Evolutionary conservation across 2,888 invertebrate genomes (phyloP), one percentile per base, ranked within the genome.

Genomic region (Arenicola marina): DNA sequence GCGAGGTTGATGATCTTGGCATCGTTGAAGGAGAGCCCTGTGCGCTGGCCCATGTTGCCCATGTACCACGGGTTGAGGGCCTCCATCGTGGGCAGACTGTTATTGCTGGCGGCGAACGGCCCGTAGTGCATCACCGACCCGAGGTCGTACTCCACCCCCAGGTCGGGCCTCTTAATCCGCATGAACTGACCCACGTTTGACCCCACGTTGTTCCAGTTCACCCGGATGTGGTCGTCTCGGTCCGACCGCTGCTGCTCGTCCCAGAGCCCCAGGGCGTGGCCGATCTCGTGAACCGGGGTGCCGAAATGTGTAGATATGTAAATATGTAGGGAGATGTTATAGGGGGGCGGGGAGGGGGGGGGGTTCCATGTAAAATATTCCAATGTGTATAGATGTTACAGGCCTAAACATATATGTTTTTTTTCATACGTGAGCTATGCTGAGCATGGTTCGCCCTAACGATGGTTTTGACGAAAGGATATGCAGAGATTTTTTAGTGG

Each of bases 1-100:
- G 68, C 63, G n/a, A 31, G 26, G 56, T 72, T 72, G 60, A 72
- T 61, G 57, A 65, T 51, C 46, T 63, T 67, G 33, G 60, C 63
- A 51, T 72, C 72, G 11, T 61, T 46, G 56, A 59, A 72, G 1
- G 72, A 72, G 21, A 72, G 51, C 1, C 69, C 68, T 1, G 65
- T 64, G 33, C 71, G 59, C 59, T 72, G 72, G 2, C 72, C 72
- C 65, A 72, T 68, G 51, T 44, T 63, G 7, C 26, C 31, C 54
- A 72, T 71, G 48, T 60, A 69, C 24, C 65, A 46, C 7, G 66
- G 62, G 31, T 72, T 57, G 31, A 61, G 15, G 2, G 72, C 44
- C 51, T 59, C 45, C 59, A 72, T 61, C 2, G 68, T 68, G 43
- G 56, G 43, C 2, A 53, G 26, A 11, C 62, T 63, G 55, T 68